These are phyloP conservation scores for Vanessa atalanta DNA, from an alignment of 1,140 invertebrate species.

Conservation along the genomic window DNA sequence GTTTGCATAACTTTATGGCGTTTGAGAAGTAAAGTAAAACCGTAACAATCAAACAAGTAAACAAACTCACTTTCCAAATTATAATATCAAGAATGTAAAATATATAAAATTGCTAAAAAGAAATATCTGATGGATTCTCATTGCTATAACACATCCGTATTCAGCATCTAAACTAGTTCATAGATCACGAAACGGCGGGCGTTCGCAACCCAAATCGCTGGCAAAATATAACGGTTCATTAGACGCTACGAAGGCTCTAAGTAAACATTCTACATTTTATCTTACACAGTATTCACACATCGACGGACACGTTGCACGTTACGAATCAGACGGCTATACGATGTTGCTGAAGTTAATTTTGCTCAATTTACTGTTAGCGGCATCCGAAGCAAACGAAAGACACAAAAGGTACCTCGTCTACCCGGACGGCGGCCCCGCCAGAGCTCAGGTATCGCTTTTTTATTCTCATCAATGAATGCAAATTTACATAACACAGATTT, in stretches of 20 bases:
- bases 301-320: slow-evolving; percentile 48
- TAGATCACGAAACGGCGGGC: slow-evolving; percentile 30
- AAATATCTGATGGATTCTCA: not conserved
- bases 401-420: slow-evolving; percentile 75
- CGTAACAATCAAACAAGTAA: too few species aligned
- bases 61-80: too few species aligned
- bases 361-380: slow-evolving; percentile 55
- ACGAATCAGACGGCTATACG: slow-evolving; percentile 43
- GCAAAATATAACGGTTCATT: slow-evolving; percentile 79
- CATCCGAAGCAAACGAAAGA: slow-evolving; percentile 47
- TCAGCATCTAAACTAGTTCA: slow-evolving; percentile 34
- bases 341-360: slow-evolving; percentile 61
- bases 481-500: slow-evolving; percentile 66
- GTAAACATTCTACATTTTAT: slow-evolving; percentile 72
- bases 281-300: slow-evolving; percentile 63
- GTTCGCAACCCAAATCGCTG: slow-evolving; percentile 55
- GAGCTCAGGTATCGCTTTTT: slow-evolving; percentile 70
- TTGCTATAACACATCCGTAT: not conserved
- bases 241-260: slow-evolving; percentile 58
- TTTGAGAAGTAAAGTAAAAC: too few species aligned
- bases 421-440: slow-evolving; percentile 75
- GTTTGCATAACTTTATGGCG: too few species aligned
- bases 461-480: slow-evolving; percentile 42
- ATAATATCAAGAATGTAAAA: too few species aligned
- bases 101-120: not conserved